A percentile compares a stretch with the other conserved stretches of the same genome.
Evolutionary conservation across 2,113 vertebrate genomes (phyloP).

Genomic region (Larimichthys crocea): DNA sequence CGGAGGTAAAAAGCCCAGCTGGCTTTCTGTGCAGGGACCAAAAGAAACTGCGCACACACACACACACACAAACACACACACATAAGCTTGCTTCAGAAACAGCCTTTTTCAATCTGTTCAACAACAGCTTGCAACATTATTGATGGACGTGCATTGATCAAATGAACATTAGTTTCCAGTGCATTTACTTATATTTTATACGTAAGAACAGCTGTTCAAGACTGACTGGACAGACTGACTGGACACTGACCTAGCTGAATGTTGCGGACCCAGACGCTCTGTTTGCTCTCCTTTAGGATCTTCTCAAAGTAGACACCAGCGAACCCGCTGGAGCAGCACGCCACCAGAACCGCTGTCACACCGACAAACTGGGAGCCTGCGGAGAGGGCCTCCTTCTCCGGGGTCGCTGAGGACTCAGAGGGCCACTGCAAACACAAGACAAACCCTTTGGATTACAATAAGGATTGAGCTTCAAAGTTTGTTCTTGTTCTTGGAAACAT

Average conservation of each 20-base stretch:
- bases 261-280: constrained; percentile 98
- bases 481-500: neutral
- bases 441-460: neutral
- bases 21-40: constrained; percentile 30
- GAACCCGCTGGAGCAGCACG: constrained; percentile 97
- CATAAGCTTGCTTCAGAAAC: constrained; percentile 15
- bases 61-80: neutral
- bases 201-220: neutral
- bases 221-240: neutral
- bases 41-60: neutral
- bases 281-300: constrained; percentile 97
- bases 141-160: neutral
- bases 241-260: constrained; percentile 92
- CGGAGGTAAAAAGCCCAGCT: constrained; percentile 53
- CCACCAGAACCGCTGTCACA: constrained; percentile 92
- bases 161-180: neutral
- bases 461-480: neutral
- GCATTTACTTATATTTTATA: neutral
- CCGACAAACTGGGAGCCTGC: constrained; percentile 93
- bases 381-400: constrained; percentile 84
- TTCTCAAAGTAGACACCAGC: constrained; percentile 99
- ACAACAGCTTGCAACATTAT: neutral
- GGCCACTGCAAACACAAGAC: constrained; percentile 88
- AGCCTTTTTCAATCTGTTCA: constrained; percentile 22
- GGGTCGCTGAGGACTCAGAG: constrained; percentile 82